phyloP scores from a whole-genome alignment of 1,140 invertebrate species.

The Aplysia californica region DNA sequence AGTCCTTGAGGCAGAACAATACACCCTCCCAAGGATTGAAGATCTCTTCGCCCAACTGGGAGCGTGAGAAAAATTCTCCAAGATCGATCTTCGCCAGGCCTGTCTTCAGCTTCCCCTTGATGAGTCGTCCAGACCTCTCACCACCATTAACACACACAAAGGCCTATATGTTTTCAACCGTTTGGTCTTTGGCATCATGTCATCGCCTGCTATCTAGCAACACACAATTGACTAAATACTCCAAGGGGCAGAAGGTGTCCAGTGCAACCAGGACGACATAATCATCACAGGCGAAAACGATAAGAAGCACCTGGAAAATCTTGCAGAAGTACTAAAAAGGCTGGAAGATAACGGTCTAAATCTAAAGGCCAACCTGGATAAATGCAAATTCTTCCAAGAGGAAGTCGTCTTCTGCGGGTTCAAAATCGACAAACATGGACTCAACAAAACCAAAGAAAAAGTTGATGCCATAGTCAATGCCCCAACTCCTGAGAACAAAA shows the following conservation, averaged over 20 bases:
- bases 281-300: conserved; percentile 46
- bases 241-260: conserved; percentile 58
- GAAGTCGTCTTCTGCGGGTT: conserved; percentile 18
- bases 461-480: conserved; percentile 27
- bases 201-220: conserved; percentile 68
- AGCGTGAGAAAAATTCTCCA: conserved; percentile 24
- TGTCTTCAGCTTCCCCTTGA: conserved; percentile 52
- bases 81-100: conserved; percentile 43
- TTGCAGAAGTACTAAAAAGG: conserved; percentile 34
- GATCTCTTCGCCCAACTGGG: conserved; percentile 45
- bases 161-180: conserved; percentile 40
- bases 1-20: conserved; percentile 34
- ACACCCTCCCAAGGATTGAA: conserved; percentile 51
- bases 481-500: conserved; percentile 31
- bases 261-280: conserved; percentile 34
- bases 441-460: conserved; percentile 27
- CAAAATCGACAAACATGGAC: conserved; percentile 10
- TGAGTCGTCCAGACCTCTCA: conserved; percentile 38
- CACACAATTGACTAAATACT: conserved; percentile 49
- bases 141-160: conserved; percentile 41
- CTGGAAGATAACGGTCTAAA: conserved; percentile 25
- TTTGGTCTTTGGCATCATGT: conserved; percentile 66
- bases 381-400: conserved; percentile 30
- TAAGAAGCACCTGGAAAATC: conserved; percentile 33
- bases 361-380: conserved; percentile 29